Conservation (phyloP, 2,113 vertebrate genomes). For the Toxostoma redivivum region DNA sequence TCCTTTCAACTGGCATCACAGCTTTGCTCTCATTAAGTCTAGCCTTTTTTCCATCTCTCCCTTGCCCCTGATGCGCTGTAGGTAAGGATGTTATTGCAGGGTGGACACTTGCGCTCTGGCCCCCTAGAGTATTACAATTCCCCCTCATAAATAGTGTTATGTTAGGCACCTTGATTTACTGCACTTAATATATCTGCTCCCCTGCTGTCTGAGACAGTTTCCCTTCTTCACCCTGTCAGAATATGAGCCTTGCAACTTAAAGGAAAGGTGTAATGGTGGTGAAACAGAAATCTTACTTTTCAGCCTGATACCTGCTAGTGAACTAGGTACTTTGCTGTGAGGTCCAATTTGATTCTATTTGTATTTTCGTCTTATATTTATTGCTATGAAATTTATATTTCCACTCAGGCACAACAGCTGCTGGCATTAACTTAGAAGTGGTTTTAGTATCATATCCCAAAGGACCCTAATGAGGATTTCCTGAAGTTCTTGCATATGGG, state of each 20-base stretch:
- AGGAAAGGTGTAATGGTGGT: not conserved
- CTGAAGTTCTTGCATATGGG: conserved; percentile 31
- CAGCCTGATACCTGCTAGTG: not conserved
- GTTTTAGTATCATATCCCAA: conserved; percentile 3
- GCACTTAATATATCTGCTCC: not conserved
- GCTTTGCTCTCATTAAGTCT: conserved; percentile 3
- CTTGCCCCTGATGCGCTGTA: not conserved
- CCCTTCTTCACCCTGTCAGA: not conserved
- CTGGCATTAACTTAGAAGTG: not conserved
- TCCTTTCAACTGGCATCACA: not conserved
- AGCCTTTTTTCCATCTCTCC: not conserved
- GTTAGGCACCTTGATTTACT: not conserved
- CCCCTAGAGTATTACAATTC: not conserved
- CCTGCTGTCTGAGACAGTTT: not conserved
- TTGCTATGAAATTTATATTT: not conserved
- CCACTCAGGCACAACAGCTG: not conserved
- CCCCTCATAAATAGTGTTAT: not conserved
- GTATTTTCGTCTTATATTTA: not conserved
- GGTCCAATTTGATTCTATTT: not conserved
- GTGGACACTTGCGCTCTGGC: not conserved
- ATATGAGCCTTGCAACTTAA: not conserved
- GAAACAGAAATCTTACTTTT: not conserved
- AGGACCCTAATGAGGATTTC: conserved; percentile 52
- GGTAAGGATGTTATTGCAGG: not conserved
- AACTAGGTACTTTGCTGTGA: not conserved